Evolutionary conservation across 2,888 invertebrate species (phyloP), one percentile per base, ranked within the genome.

Genomic region (Phlogophora meticulosa): DNA sequence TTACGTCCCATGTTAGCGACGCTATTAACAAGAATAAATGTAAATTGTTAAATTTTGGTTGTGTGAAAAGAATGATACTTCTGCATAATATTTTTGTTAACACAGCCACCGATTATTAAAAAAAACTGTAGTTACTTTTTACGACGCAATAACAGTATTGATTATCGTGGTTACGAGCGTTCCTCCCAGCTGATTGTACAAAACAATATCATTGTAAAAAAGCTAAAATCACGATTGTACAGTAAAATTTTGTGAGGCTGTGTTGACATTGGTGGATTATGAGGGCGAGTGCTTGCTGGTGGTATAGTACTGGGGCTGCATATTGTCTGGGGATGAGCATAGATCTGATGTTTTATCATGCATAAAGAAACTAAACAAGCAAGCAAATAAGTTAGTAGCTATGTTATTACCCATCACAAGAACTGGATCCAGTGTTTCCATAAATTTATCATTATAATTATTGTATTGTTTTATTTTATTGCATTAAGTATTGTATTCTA

Each of bases 121-220:
- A 72, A 63, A 77, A 72, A 72, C 60, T 20, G 28, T 28, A 53
- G 61, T 71, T 73, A 67, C 36, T 61, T 74, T 73, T 77, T 59
- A 79, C 71, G 77, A 71, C 48, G 77, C 60, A 59, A 66, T 79
- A 68, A 68, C 51, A 46, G 60, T 49, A 76, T 59, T 56, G 69
- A 73, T 76, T 76, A 66, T 76, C 62, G 64, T 38, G 51, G 51
- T 76, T 68, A 72, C 72, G 56, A 66, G 4, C 65, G 69, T 67
- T 53, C 63, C 53, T 61, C 53, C 38, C 51, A 46, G 36, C 24
- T 57, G 74, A 74, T 60, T 74, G 70, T 74, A 46, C 42, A 60
- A 51, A 70, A 74, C 55, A 64, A 56, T 34, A 34, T 32, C 28
- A 69, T 74, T 64, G 42, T 63, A 52, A 74, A 69, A 22, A 69